Conservation (phyloP, 2,888 invertebrate species). For the Apantesis nais region DNA sequence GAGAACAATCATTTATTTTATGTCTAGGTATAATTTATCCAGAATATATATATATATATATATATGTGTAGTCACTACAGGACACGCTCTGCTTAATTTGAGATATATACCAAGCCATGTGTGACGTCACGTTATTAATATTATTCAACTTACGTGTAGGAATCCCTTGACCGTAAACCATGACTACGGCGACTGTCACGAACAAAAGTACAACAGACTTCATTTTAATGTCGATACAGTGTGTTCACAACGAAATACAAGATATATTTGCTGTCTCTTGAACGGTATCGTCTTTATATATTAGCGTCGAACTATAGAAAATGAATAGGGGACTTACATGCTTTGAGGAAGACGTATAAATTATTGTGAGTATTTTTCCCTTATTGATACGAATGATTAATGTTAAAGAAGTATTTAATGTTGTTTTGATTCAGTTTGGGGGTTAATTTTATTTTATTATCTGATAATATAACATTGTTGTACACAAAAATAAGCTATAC, state of each 20-base stretch:
- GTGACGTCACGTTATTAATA: background rate
- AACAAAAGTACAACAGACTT: conserved; percentile 45
- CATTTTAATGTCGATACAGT: conserved; percentile 41
- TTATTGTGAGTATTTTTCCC: background rate
- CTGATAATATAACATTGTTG: too few relatives aligned
- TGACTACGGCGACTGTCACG: conserved; percentile 32
- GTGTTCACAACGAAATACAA: background rate
- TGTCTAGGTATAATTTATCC: too few relatives aligned
- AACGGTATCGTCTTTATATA: conserved; percentile 9
- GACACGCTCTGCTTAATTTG: too few relatives aligned
- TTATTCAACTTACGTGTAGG: conserved; percentile 53
- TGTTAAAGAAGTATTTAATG: background rate
- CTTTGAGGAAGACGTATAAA: background rate
- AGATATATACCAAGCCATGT: too few relatives aligned
- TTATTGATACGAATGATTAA: background rate
- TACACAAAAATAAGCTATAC: too few relatives aligned
- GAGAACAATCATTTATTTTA: too few relatives aligned
- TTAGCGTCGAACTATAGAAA: background rate
- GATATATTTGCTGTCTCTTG: background rate
- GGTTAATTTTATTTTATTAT: background rate
- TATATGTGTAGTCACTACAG: too few relatives aligned
- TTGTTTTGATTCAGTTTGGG: background rate
- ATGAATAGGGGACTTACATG: conserved; percentile 14
- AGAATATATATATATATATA: too few relatives aligned
- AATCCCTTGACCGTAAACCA: conserved; percentile 50